phyloP scores from a whole-genome alignment of 2,113 vertebrate genomes.

The Chlamydotis undulata region DNA sequence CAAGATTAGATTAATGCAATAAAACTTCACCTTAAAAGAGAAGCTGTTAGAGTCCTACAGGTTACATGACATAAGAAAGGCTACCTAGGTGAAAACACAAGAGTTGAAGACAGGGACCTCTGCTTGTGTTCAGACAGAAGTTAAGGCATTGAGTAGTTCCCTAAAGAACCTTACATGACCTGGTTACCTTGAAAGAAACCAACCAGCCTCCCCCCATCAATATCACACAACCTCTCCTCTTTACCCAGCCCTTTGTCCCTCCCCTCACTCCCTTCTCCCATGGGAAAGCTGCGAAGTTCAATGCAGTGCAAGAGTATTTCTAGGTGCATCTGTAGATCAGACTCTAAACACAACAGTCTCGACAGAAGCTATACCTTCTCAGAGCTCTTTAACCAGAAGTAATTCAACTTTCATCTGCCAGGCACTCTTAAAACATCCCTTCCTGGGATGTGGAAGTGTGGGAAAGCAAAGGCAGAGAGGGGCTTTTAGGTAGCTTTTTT shows the following conservation, averaged over 20 bases:
- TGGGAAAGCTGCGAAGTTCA: not conserved
- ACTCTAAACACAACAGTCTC: not conserved
- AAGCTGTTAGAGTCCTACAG: not conserved
- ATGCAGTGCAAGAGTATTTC: not conserved
- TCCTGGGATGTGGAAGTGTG: not conserved
- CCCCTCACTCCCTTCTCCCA: not conserved
- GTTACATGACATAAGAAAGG: not conserved
- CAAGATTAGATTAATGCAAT: conserved; percentile 56
- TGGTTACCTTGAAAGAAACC: not conserved
- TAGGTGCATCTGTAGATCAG: not conserved
- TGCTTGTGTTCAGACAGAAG: not conserved
- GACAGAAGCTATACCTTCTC: not conserved
- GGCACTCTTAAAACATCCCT: not conserved
- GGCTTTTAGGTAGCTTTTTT: not conserved
- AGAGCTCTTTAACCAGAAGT: not conserved
- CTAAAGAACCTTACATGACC: not conserved
- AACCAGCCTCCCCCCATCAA: not conserved
- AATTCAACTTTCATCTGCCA: not conserved
- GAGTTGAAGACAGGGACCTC: not conserved
- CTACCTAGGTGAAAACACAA: not conserved
- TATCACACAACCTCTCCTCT: not conserved
- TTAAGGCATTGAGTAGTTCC: not conserved
- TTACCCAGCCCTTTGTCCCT: not conserved
- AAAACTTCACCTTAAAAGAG: conserved; percentile 20
- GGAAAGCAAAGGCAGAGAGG: not conserved